A percentile compares a stretch with the other conserved stretches of the same genome.
Conservation (phyloP, 92 coral and sea anemone species). For the Diadumene lineata region DNA sequence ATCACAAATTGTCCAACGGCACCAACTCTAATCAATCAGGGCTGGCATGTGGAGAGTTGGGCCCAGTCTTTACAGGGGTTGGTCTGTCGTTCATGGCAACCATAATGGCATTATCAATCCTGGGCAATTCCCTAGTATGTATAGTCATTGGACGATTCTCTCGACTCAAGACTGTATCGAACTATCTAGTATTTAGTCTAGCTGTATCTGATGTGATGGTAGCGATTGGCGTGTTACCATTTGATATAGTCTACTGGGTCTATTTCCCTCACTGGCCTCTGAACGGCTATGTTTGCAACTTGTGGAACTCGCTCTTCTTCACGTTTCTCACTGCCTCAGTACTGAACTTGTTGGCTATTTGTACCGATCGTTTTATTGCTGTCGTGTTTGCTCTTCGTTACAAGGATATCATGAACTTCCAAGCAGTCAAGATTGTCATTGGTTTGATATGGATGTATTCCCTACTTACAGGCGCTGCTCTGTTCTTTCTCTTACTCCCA, state of each 20-base stretch:
- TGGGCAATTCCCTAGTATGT: slow-evolving; percentile 72
- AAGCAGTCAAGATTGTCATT: slow-evolving; percentile 47
- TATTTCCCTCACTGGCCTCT: slow-evolving; percentile 77
- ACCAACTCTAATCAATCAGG: slow-evolving; percentile 17
- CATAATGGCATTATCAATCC: slow-evolving; percentile 44
- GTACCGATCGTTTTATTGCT: slow-evolving; percentile 84
- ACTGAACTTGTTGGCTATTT: slow-evolving; percentile 69
- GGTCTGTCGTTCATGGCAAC: slow-evolving; percentile 64
- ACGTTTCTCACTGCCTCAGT: slow-evolving; percentile 74
- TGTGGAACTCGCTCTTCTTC: slow-evolving; percentile 82
- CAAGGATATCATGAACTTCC: slow-evolving; percentile 46
- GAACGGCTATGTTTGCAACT: slow-evolving; percentile 63
- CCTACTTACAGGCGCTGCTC: slow-evolving; percentile 36
- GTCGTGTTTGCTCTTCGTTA: slow-evolving; percentile 89
- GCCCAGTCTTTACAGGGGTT: slow-evolving; percentile 40
- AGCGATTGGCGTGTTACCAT: slow-evolving; percentile 59
- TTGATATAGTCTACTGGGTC: slow-evolving; percentile 77
- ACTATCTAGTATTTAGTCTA: slow-evolving; percentile 62
- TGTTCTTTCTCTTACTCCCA: slow-evolving; percentile 65
- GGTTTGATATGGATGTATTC: slow-evolving; percentile 72
- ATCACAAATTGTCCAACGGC: neutral
- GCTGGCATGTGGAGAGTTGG: slow-evolving; percentile 48
- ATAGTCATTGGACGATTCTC: slow-evolving; percentile 51
- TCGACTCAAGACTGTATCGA: slow-evolving; percentile 55
- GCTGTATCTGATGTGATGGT: slow-evolving; percentile 80